Conservation (phyloP, 2,797 vertebrate species). For the Siniperca scherzeri region DNA sequence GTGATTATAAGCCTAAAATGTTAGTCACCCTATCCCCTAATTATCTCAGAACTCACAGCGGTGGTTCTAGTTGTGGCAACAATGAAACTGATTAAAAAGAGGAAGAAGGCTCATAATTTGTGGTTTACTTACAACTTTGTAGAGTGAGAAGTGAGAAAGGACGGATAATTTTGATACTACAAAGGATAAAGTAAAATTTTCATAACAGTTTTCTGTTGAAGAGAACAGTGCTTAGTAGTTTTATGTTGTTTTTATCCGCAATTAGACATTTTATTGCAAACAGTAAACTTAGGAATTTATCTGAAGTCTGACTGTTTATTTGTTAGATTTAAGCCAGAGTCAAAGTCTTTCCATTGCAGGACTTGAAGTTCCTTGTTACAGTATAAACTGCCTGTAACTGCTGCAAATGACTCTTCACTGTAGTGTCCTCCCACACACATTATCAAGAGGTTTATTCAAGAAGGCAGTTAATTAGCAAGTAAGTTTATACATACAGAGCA, state of each 20-base stretch:
- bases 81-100: constrained; percentile 29
- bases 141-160: neutral
- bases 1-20: constrained; percentile 2
- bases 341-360: neutral
- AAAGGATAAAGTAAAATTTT: neutral
- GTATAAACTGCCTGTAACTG: constrained; percentile 2
- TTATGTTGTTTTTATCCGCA: neutral
- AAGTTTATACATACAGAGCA: constrained; percentile 51
- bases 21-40: neutral
- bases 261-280: neutral
- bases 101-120: neutral
- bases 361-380: neutral
- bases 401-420: constrained; percentile 19
- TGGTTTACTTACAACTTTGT: neutral
- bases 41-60: neutral
- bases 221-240: neutral
- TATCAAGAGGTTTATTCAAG: constrained; percentile 68
- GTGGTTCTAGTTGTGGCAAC: constrained; percentile 14
- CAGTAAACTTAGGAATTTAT: neutral
- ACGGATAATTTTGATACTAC: neutral
- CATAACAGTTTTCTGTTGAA: neutral
- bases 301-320: neutral
- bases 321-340: neutral
- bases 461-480: constrained; percentile 86
- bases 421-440: constrained; percentile 28